Evolutionary conservation across 2,888 invertebrate species (phyloP).

Genomic region (Liodrosophila aerea): DNA sequence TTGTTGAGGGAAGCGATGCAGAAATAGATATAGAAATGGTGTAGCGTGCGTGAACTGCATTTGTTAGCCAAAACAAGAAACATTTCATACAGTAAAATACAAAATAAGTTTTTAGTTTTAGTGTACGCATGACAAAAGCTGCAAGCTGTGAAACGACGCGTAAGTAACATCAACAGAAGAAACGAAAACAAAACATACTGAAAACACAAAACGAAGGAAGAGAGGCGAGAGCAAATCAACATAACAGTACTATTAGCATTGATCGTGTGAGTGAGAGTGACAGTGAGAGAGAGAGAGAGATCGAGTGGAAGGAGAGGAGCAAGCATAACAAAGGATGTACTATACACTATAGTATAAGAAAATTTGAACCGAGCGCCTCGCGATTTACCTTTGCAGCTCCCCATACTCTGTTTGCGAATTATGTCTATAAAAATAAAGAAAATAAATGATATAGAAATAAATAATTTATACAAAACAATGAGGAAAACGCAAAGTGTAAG

Average conservation of each 20-base stretch:
- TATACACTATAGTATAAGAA: constrained; percentile 29
- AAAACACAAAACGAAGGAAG: no score
- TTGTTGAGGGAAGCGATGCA: no score
- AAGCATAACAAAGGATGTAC: constrained; percentile 8
- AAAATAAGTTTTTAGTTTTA: no score
- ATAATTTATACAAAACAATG: constrained; percentile 54
- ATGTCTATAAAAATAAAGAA: constrained; percentile 80
- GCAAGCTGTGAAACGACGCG: no score
- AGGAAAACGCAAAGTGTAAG: constrained; percentile 13
- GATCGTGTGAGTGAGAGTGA: constrained; percentile 1
- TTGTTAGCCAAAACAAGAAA: no score
- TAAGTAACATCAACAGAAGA: no score
- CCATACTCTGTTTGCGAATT: constrained; percentile 82
- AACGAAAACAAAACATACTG: no score
- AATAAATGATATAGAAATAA: constrained; percentile 52
- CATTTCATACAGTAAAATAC: no score
- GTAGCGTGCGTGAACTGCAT: no score
- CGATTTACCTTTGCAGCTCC: constrained; percentile 80
- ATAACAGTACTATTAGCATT: background rate
- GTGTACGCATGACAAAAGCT: no score
- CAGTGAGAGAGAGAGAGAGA: constrained; percentile 2
- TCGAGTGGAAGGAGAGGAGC: background rate
- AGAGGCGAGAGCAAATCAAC: constrained; percentile 6
- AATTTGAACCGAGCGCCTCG: constrained; percentile 50
- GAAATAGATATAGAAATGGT: constrained; percentile 9